Conservation (phyloP, 2,113 vertebrate genomes). For the Tachycineta bicolor region DNA sequence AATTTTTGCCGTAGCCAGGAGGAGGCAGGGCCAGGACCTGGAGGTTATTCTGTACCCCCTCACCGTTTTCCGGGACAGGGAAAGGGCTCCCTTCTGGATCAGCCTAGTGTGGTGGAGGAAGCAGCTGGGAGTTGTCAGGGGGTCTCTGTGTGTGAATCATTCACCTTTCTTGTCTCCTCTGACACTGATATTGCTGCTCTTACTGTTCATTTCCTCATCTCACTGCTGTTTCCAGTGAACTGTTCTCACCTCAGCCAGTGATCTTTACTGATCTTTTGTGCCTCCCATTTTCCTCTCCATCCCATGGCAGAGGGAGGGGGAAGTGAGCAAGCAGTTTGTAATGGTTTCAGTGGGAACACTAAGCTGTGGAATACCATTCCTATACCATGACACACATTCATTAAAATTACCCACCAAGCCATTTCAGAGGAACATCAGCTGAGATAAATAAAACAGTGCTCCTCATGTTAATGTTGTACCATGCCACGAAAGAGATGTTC, state of each 20-base stretch:
- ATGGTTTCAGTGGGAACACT: not conserved
- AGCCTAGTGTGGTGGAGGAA: rapidly evolving
- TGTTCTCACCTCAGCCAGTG: not conserved
- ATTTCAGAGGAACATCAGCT: not conserved
- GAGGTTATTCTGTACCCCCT: not conserved
- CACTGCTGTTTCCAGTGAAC: not conserved
- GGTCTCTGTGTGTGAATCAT: not conserved
- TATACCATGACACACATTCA: not conserved
- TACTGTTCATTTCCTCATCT: not conserved
- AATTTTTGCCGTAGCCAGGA: not conserved
- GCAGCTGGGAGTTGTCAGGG: not conserved
- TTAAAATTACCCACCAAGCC: not conserved
- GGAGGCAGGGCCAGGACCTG: not conserved
- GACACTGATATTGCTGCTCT: not conserved
- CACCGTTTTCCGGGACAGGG: not conserved
- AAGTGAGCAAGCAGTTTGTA: not conserved
- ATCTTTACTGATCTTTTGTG: not conserved
- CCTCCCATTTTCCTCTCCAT: not conserved
- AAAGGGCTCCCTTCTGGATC: not conserved
- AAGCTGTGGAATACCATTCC: not conserved
- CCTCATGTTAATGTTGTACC: not conserved
- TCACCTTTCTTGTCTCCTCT: not conserved
- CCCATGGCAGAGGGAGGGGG: not conserved
- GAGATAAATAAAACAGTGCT: not conserved
- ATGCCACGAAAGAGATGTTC: not conserved